Percentiles rank a stretch among this genome's conserved stretches.
Conservation (phyloP, 2,797 vertebrate genomes). For the Tinamus major region DNA sequence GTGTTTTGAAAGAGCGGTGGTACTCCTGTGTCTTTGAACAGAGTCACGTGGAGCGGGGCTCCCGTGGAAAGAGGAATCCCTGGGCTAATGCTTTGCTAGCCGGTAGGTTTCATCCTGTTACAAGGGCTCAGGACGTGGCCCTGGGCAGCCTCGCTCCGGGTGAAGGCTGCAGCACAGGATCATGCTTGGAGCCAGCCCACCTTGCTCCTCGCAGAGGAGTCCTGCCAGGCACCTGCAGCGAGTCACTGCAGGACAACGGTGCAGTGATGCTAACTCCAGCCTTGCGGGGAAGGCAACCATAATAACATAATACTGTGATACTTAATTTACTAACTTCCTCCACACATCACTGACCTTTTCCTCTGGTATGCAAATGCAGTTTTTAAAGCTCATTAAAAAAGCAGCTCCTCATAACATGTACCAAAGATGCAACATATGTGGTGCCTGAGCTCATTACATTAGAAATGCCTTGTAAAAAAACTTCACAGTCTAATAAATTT, state of each 20-base stretch:
- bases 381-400: constrained; percentile 73
- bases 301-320: constrained; percentile 57
- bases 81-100: background rate
- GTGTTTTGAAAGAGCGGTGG: background rate
- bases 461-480: constrained; percentile 41
- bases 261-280: background rate
- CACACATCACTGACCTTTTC: constrained; percentile 65
- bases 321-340: constrained; percentile 64
- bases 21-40: background rate
- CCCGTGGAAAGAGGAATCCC: background rate
- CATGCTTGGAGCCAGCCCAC: background rate
- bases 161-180: background rate
- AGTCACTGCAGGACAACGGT: background rate
- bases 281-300: constrained; percentile 30
- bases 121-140: background rate
- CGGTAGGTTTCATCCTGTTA: background rate
- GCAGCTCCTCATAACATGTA: constrained; percentile 43
- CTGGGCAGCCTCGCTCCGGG: background rate
- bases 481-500: constrained; percentile 49
- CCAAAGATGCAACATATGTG: constrained; percentile 61
- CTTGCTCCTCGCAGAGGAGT: background rate
- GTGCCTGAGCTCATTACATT: constrained; percentile 57
- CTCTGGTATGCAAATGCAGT: constrained; percentile 65
- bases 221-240: background rate
- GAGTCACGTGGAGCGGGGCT: rapidly evolving